Base-by-base conservation (phyloP, 2,113 vertebrate genomes). In the Indicator maculatus region DNA sequence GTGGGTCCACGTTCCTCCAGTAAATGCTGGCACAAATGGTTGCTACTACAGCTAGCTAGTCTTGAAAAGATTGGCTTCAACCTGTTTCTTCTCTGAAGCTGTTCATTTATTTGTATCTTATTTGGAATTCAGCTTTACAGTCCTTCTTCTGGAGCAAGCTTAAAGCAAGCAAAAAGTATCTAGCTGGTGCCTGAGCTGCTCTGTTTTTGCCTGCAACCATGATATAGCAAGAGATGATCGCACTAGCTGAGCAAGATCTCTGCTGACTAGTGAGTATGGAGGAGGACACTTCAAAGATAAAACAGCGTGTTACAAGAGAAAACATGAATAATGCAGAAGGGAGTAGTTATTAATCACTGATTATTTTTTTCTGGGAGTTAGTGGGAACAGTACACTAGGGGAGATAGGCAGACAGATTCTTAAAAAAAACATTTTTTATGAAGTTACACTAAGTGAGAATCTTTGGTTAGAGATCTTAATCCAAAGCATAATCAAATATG, bases 241-340 rank as follows among this genome's bases (percentile, higher is more conserved):
- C 60, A 94, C 0, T 10, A 78, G 36, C 28, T 61, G 66, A 90
- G 77, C 20, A 50, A 83, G 44, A 85, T 63, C 60, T 79, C 33
- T 87, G 47, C 78, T 60, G 59, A 67, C 77, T 83, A 60, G 16
- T 76, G 52, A 69, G 19, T 70, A 63, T 8, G 70, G 65, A 93
- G 69, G 69, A 94, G 82, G 58, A 88, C 24, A 83, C 58, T 65
- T 91, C 69, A 84, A 81, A 95, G 39, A 5, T 59, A 81, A 77
- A 79, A 16, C 41, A 63, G 6, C 6, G 14, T 58, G 15, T 72
- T 90, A 31, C 31, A 89, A 31, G 53, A 81, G 14, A 24, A 16
- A 44, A 88, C 52, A 59, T 74, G 70, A 91, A 81, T 90, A 83
- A 95, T 70, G 47, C 66, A 76, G n/a, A 50, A 86, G 8, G 15